Percentiles rank a stretch among this genome's conserved stretches.
phyloP scores from a whole-genome alignment of 1,140 invertebrate species.

The Pinna nobilis region DNA sequence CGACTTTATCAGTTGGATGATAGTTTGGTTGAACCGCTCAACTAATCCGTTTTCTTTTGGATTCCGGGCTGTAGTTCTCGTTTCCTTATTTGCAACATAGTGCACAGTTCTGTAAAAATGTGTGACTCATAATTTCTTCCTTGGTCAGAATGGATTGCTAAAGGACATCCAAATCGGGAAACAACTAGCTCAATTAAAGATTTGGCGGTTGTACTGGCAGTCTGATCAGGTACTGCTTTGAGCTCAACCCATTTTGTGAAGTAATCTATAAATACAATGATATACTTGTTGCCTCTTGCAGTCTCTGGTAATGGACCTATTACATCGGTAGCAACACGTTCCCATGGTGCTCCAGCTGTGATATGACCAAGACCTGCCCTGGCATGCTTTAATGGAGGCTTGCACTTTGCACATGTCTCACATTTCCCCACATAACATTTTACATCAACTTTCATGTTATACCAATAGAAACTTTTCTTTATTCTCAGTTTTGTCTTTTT shows the following conservation, averaged over 20 bases:
- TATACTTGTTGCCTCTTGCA: slow-evolving; percentile 27
- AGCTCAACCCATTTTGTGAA: slow-evolving; percentile 33
- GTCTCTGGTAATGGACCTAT: slow-evolving; percentile 28
- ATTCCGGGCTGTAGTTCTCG: neutral
- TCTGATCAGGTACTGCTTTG: slow-evolving; percentile 17
- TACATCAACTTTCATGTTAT: slow-evolving; percentile 20
- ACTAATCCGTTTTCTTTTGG: neutral
- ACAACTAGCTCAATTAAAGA: slow-evolving; percentile 13
- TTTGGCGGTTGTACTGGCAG: slow-evolving; percentile 8
- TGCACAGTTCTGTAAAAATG: slow-evolving; percentile 29
- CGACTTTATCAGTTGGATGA: neutral
- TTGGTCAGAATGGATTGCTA: slow-evolving; percentile 31
- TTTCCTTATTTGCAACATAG: slow-evolving; percentile 26
- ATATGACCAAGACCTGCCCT: slow-evolving; percentile 6
- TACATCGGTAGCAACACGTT: slow-evolving; percentile 25
- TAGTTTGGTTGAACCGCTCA: neutral
- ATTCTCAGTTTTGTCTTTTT: slow-evolving; percentile 39
- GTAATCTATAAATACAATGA: slow-evolving; percentile 28
- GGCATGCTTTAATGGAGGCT: slow-evolving; percentile 3
- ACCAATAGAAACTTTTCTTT: slow-evolving; percentile 40
- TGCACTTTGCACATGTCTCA: slow-evolving; percentile 8
- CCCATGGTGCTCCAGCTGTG: slow-evolving; percentile 19
- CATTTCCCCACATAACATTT: slow-evolving; percentile 4
- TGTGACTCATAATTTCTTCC: slow-evolving; percentile 30
- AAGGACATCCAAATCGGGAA: neutral